Base-by-base conservation (phyloP, 2,888 invertebrate genomes). In the Trilocha varians region DNA sequence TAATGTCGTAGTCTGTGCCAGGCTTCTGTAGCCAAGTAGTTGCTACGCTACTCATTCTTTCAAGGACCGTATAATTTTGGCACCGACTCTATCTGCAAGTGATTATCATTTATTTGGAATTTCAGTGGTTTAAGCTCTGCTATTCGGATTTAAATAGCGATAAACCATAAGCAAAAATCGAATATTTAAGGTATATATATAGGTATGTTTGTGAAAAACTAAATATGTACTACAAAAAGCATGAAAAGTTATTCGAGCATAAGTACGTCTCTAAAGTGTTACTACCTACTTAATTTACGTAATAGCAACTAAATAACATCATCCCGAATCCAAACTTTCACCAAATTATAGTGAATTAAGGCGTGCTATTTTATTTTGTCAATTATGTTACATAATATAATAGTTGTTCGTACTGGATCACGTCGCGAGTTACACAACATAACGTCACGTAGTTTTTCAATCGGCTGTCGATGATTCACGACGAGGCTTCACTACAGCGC, bases 361-460 rank as follows among this genome's bases (percentile, higher is more conserved):
- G 25, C 40, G 39, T 25, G 38, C 36, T 59, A 70, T 76, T 76
- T 74, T 73, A 75, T 78, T 78, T 79, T 73, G 68, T 64, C 77
- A 75, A 82, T 82, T 78, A 77, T 53, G 70, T 83, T 83, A 69
- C 75, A 72, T 80, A 83, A 83, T 67, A 55, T 62, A 62, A 56
- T 57, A 62, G 57, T 58, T 54, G 55, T 39, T 60, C 65, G 78
- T 54, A 68, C 77, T 78, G 65, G 72, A 80, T 82, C 84, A 84
- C 84, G 84, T 84, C 72, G 64, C 50, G 47, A 53, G 75, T 83
- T 82, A 76, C 78, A 79, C 82, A 82, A 84, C 70, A 59, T 57
- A 70, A 63, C 69, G 69, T 70, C 70, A 76, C 74, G 73, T 73
- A 66, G 70, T 73, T 76, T 71, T 75, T 75, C 65, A 62, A 77